Evolutionary conservation across 2,888 invertebrate species (phyloP).

Genomic region (Chorisops tibialis): DNA sequence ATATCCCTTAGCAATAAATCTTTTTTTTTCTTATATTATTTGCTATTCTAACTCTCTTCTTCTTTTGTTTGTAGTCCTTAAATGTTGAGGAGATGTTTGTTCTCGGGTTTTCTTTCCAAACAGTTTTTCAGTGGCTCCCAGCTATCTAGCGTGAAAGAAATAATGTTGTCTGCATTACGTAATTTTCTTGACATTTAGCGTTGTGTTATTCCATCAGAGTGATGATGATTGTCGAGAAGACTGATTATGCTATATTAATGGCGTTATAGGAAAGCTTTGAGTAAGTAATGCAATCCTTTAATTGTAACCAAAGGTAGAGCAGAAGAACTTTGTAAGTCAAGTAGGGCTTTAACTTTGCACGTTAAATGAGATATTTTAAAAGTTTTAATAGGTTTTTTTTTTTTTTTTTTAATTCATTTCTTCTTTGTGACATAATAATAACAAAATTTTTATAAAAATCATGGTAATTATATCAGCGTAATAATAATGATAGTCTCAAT

Average conservation of each 20-base stretch:
- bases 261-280: slow-evolving; percentile 12
- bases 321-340: not conserved
- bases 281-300: slow-evolving; percentile 11
- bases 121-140: slow-evolving; percentile 26
- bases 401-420: too few species aligned
- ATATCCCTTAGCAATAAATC: slow-evolving; percentile 35
- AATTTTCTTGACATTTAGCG: slow-evolving; percentile 15
- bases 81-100: not conserved
- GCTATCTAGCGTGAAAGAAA: slow-evolving; percentile 18
- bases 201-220: not conserved
- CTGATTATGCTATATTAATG: slow-evolving; percentile 11
- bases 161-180: slow-evolving; percentile 20
- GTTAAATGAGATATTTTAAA: too few species aligned
- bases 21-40: slow-evolving; percentile 30
- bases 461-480: too few species aligned
- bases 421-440: too few species aligned
- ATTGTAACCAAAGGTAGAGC: not conserved
- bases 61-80: slow-evolving; percentile 21
- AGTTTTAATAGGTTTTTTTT: too few species aligned
- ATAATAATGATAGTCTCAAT: too few species aligned
- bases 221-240: slow-evolving; percentile 1
- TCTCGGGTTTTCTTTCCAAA: slow-evolving; percentile 26
- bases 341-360: not conserved
- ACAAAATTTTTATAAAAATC: too few species aligned
- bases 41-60: slow-evolving; percentile 20